phyloP scores from a whole-genome alignment of 2,888 invertebrate genomes.

The Epicampocera succincta region DNA sequence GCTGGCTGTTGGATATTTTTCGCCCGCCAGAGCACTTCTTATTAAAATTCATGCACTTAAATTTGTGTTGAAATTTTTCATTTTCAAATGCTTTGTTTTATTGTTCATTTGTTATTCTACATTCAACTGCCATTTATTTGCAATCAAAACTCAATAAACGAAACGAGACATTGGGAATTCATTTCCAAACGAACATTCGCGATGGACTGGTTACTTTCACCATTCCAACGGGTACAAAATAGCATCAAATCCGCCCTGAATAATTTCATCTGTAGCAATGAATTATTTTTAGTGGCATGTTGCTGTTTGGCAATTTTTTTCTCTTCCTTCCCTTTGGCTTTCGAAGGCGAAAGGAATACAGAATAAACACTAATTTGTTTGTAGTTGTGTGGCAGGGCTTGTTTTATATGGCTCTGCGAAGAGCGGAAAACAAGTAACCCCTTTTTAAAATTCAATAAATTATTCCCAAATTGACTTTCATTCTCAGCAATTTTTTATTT shows the following conservation, averaged over 20 bases:
- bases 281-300: conserved; percentile 39
- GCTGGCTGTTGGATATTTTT: conserved; percentile 22
- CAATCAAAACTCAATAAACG: conserved; percentile 72
- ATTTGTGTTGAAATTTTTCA: conserved; percentile 38
- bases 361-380: conserved; percentile 56
- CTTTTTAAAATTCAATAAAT: conserved; percentile 74
- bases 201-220: conserved; percentile 1
- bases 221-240: background rate
- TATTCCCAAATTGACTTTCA: conserved; percentile 73
- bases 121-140: conserved; percentile 70
- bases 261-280: conserved; percentile 35
- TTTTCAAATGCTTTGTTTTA: conserved; percentile 31
- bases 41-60: conserved; percentile 55
- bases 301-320: conserved; percentile 7
- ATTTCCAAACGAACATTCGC: conserved; percentile 26
- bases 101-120: conserved; percentile 53
- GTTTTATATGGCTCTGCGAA: conserved; percentile 52
- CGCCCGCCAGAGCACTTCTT: conserved; percentile 47
- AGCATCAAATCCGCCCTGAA: conserved; percentile 47
- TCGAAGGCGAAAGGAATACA: conserved; percentile 5
- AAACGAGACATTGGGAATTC: conserved; percentile 65
- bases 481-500: conserved; percentile 71
- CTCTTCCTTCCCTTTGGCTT: no score
- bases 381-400: conserved; percentile 46
- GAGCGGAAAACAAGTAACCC: conserved; percentile 65